These are phyloP conservation scores for Chunga burmeisteri DNA, from an alignment of 2,113 vertebrate genomes.

Conservation along the genomic window DNA sequence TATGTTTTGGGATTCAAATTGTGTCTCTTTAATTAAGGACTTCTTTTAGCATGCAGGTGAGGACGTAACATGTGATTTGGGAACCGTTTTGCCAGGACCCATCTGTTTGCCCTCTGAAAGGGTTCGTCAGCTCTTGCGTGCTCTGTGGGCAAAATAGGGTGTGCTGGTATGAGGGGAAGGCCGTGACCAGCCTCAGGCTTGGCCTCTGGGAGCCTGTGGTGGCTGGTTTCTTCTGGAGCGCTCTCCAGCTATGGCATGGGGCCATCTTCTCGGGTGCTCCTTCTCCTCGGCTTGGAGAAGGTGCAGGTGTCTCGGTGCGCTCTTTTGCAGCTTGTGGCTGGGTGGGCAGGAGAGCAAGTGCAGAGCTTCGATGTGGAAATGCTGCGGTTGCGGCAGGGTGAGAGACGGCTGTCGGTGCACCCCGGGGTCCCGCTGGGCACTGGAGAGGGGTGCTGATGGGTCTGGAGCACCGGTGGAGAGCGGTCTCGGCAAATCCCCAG, in stretches of 20 bases:
- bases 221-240: not conserved
- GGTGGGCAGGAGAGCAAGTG: not conserved
- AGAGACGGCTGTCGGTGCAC: rapidly evolving
- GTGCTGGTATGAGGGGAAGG: not conserved
- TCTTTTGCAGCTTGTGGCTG: too few relatives aligned
- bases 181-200: not conserved
- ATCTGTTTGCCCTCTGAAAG: not conserved
- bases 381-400: rapidly evolving
- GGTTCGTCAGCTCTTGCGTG: rapidly evolving
- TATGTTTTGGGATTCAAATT: not conserved
- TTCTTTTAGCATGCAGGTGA: not conserved
- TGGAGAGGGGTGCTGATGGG: rapidly evolving
- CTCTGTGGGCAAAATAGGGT: not conserved
- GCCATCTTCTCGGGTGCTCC: too few relatives aligned
- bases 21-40: not conserved
- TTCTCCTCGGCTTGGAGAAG: not conserved
- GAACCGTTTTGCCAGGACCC: not conserved
- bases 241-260: not conserved
- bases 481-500: rapidly evolving
- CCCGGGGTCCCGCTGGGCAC: not conserved
- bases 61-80: rapidly evolving
- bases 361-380: rapidly evolving
- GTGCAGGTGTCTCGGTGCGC: rapidly evolving
- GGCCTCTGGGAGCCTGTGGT: rapidly evolving
- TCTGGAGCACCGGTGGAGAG: rapidly evolving